phyloP scores from a whole-genome alignment of 2,888 invertebrate genomes.

The Gibbula magus region DNA sequence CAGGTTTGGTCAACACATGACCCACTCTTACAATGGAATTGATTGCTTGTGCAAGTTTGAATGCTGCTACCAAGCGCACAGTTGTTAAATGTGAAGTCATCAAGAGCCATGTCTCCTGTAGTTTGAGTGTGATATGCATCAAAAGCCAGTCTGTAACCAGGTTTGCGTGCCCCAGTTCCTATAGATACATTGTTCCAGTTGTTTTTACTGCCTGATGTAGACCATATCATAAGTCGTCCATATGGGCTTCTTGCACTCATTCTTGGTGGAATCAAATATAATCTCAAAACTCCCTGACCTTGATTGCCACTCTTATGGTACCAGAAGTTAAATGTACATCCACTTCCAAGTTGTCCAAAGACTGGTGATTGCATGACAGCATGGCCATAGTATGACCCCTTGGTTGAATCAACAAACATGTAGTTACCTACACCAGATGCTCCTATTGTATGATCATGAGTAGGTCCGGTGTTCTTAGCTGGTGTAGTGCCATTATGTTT shows the following conservation, averaged over 20 bases:
- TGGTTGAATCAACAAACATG: slow-evolving; percentile 63
- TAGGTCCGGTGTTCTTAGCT: slow-evolving; percentile 58
- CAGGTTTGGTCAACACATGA: slow-evolving; percentile 60
- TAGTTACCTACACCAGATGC: slow-evolving; percentile 57
- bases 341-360: slow-evolving; percentile 55
- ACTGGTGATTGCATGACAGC: slow-evolving; percentile 59
- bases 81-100: slow-evolving; percentile 65
- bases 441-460: slow-evolving; percentile 63
- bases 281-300: slow-evolving; percentile 44
- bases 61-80: slow-evolving; percentile 49
- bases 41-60: slow-evolving; percentile 51
- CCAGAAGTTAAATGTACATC: slow-evolving; percentile 60
- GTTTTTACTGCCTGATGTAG: slow-evolving; percentile 49
- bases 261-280: slow-evolving; percentile 53
- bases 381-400: slow-evolving; percentile 52
- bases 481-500: slow-evolving; percentile 58
- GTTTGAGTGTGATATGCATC: slow-evolving; percentile 52
- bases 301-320: slow-evolving; percentile 51
- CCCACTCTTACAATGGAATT: slow-evolving; percentile 59
- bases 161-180: slow-evolving; percentile 53
- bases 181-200: slow-evolving; percentile 63
- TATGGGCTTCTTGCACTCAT: slow-evolving; percentile 38
- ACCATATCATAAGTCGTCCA: slow-evolving; percentile 58
- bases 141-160: slow-evolving; percentile 64
- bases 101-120: slow-evolving; percentile 63